A percentile compares a stretch with the other conserved stretches of the same genome.
These are phyloP conservation scores for Heterochromis multidens DNA, from an alignment of 2,113 vertebrate genomes.

Conservation along the genomic window DNA sequence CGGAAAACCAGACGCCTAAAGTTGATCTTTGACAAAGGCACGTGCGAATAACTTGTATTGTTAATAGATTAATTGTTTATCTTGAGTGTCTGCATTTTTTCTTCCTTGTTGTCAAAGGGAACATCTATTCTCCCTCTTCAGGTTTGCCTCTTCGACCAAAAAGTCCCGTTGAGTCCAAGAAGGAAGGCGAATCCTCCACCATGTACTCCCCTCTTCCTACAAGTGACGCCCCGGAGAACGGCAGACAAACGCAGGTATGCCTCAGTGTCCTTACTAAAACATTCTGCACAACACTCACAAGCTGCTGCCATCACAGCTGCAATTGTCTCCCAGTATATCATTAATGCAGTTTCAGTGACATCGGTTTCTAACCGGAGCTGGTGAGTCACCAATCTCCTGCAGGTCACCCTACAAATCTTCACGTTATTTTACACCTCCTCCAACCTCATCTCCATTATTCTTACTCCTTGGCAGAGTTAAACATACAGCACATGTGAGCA, in stretches of 20 bases:
- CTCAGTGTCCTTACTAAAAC: neutral
- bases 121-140: neutral
- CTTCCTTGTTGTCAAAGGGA: neutral
- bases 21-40: constrained; percentile 96
- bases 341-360: constrained; percentile 9
- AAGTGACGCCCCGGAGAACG: constrained; percentile 87
- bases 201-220: constrained; percentile 90
- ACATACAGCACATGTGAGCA: constrained; percentile 6
- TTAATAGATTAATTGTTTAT: neutral
- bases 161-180: constrained; percentile 91
- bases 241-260: constrained; percentile 84
- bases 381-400: constrained; percentile 28
- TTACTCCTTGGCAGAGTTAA: neutral
- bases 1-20: constrained; percentile 91
- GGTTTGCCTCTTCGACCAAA: constrained; percentile 92
- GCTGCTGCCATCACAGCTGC: neutral
- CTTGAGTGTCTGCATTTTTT: neutral
- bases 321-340: neutral
- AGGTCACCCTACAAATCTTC: constrained; percentile 11
- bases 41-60: neutral
- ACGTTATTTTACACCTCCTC: neutral
- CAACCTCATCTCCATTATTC: neutral
- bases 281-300: neutral
- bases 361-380: neutral
- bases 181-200: constrained; percentile 85